Percentiles rank a stretch among this genome's conserved stretches.
Conservation (phyloP, 2,113 vertebrate genomes). For the Pteruthius melanotis region DNA sequence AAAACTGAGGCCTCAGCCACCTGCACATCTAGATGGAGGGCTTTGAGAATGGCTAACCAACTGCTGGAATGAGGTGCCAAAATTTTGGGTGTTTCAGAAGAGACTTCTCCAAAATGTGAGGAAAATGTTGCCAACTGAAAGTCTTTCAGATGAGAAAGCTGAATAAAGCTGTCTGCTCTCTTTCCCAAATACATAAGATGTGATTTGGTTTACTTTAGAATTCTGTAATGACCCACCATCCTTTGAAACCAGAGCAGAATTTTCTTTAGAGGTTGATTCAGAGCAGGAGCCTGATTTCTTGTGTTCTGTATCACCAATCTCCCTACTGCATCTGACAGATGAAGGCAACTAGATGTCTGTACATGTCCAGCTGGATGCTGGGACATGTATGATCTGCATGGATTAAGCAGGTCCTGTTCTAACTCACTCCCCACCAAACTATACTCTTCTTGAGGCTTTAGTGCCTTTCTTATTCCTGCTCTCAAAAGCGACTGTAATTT, state of each 20-base stretch:
- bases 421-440: neutral
- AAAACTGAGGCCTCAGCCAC: neutral
- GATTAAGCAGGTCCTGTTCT: neutral
- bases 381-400: neutral
- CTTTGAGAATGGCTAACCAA: neutral
- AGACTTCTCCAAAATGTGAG: neutral
- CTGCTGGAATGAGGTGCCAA: neutral
- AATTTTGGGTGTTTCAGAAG: neutral
- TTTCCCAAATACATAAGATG: neutral
- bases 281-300: neutral
- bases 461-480: neutral
- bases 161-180: neutral
- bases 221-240: neutral
- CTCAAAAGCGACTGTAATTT: neutral
- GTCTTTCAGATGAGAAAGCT: neutral
- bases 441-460: neutral
- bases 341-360: neutral
- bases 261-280: neutral
- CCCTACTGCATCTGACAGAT: neutral
- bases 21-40: neutral
- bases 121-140: neutral
- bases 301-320: neutral
- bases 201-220: neutral
- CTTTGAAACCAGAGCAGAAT: neutral
- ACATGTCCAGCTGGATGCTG: neutral